These are phyloP conservation scores for Acleris emargana DNA, from an alignment of 2,888 invertebrate species.

Conservation along the genomic window DNA sequence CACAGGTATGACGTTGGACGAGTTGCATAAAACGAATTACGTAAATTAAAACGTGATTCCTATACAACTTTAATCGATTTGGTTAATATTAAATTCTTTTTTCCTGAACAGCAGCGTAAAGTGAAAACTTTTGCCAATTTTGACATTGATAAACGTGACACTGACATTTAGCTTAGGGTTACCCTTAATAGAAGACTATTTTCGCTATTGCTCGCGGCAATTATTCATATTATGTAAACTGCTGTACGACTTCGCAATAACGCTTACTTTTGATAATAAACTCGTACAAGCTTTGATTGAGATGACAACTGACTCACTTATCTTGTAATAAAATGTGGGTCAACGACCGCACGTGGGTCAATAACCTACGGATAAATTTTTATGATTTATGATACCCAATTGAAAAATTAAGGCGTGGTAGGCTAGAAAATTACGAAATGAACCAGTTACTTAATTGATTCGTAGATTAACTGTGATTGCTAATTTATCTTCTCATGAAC, in stretches of 20 bases:
- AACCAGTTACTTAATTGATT: no score
- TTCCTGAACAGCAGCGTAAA: not conserved
- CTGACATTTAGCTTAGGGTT: conserved; percentile 23
- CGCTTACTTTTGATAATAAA: not conserved
- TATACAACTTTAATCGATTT: conserved; percentile 15
- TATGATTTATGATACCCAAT: not conserved
- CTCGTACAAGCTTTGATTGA: not conserved
- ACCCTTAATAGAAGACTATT: conserved; percentile 4
- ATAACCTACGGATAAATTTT: conserved; percentile 11
- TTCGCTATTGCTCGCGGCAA: not conserved
- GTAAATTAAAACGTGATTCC: conserved; percentile 35
- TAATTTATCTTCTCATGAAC: no score
- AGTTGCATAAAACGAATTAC: conserved; percentile 32
- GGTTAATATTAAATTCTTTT: conserved; percentile 1
- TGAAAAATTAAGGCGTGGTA: not conserved
- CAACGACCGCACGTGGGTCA: conserved; percentile 21
- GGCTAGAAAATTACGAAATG: not conserved
- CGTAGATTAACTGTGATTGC: no score
- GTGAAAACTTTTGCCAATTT: not conserved
- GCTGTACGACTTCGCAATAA: not conserved
- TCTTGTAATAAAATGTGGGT: conserved; percentile 14
- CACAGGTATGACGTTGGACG: conserved; percentile 27
- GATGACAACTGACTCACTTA: not conserved
- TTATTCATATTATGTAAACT: not conserved
- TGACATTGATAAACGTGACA: conserved; percentile 22